Evolutionary conservation across 2,888 invertebrate genomes (phyloP).

Genomic region (Cephus runcator): DNA sequence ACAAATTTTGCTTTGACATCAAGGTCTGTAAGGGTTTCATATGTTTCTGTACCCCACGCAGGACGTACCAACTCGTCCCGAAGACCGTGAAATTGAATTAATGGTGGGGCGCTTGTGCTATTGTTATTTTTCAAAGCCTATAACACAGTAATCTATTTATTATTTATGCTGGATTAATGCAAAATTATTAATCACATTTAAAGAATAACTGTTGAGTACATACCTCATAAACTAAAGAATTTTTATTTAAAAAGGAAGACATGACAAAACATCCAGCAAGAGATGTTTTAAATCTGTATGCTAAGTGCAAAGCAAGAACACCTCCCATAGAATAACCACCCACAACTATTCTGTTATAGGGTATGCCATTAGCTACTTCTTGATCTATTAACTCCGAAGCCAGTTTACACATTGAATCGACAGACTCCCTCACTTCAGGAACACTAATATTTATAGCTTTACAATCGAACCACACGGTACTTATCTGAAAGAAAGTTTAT

Average conservation of each 20-base stretch:
- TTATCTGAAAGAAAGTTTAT: slow-evolving; percentile 53
- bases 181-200: background rate
- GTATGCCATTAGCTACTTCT: slow-evolving; percentile 76
- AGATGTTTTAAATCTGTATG: slow-evolving; percentile 73
- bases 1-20: slow-evolving; percentile 76
- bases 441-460: slow-evolving; percentile 71
- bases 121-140: slow-evolving; percentile 34
- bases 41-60: slow-evolving; percentile 75
- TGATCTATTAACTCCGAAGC: slow-evolving; percentile 72
- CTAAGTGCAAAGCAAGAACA: slow-evolving; percentile 78
- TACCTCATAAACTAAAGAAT: slow-evolving; percentile 77
- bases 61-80: slow-evolving; percentile 75
- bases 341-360: slow-evolving; percentile 76
- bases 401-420: slow-evolving; percentile 69
- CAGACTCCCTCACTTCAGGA: slow-evolving; percentile 72
- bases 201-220: slow-evolving; percentile 33
- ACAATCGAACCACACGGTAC: slow-evolving; percentile 86
- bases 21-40: slow-evolving; percentile 68
- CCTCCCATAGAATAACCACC: slow-evolving; percentile 93
- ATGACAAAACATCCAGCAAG: slow-evolving; percentile 81
- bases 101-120: slow-evolving; percentile 65
- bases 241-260: slow-evolving; percentile 81
- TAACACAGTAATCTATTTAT: slow-evolving; percentile 5
- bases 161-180: background rate
- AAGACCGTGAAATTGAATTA: slow-evolving; percentile 77